Base-by-base conservation (phyloP, 2,797 vertebrate genomes). In the Ataeniobius toweri region DNA sequence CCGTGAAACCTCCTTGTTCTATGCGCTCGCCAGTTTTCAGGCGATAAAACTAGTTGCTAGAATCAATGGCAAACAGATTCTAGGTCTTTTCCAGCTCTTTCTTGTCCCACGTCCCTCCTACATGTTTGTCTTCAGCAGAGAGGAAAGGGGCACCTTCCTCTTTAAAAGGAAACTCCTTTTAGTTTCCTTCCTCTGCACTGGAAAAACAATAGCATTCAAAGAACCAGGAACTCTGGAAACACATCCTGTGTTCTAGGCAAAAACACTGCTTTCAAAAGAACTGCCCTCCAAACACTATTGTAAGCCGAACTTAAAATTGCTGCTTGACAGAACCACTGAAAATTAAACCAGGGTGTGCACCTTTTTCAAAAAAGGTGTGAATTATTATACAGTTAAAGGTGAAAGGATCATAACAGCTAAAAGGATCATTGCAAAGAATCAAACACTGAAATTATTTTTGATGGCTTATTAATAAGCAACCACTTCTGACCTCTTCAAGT, bases 171-270 rank as follows among this genome's bases (percentile, higher is more conserved):
- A 97, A 96, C 93, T 91, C 85, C 91, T 94, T 93, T 94, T 92
- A 87, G 92, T 91, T 88, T 94, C 94, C 96, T 98, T 97, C 95
- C 93, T 80, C 79, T 90, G 79, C 74, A 76, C 83, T 94, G 91
- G 89, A 84, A 90, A 86, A 91, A 90, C 94, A 94, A 89, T 88
- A 88, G 84, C 92, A 89, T 93, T 91, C 92, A 90, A 95, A 93
- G 89, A 94, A 89, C 81, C 68, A 89, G 92, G 92, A 94, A 86
- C 78, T 80, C 86, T 91, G 81, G 91, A 90, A 91, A 88, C 93
- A 86, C 94, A 95, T 97, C 96, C 96, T 96, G 96, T 94, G 86
- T 92, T 91, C 85, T 86, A 90, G 74, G n/a, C 78, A 90, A 88
- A 69, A 91, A 80, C 82, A 75, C 80, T 77, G 69, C 24, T 86